phyloP scores from a whole-genome alignment of 2,797 vertebrate species.

The Ctenosaura bakeri region DNA sequence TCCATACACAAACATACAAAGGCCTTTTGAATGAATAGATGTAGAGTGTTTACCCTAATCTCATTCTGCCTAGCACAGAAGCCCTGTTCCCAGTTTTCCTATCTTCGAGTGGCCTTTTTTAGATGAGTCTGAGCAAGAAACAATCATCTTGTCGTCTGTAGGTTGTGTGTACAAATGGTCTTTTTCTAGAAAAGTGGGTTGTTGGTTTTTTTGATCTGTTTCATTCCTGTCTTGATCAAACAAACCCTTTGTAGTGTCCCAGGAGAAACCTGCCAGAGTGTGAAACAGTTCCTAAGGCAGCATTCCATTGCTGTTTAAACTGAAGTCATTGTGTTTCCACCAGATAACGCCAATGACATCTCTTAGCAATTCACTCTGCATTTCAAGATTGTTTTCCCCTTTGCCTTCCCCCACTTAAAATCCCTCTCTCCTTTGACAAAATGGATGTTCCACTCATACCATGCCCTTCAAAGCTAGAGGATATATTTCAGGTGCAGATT shows the following conservation, averaged over 20 bases:
- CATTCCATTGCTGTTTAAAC: neutral
- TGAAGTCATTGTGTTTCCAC: neutral
- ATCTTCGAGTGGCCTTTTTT: neutral
- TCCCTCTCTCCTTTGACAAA: neutral
- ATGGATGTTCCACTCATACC: neutral
- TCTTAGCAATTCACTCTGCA: neutral
- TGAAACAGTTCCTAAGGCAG: too few relatives aligned
- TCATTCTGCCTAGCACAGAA: neutral
- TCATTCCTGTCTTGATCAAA: neutral
- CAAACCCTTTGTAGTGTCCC: neutral
- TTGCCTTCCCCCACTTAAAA: neutral
- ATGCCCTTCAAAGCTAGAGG: neutral
- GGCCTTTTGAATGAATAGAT: neutral
- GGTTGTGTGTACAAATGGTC: neutral
- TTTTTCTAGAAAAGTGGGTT: neutral
- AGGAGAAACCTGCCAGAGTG: neutral
- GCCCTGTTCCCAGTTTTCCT: neutral
- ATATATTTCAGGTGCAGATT: neutral
- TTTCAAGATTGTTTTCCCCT: neutral
- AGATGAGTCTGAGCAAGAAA: neutral
- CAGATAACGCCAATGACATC: neutral
- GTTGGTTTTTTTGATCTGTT: neutral
- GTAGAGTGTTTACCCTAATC: neutral
- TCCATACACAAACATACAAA: neutral
- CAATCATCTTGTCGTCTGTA: neutral